Base-by-base conservation (phyloP, 2,888 invertebrate species). In the Pandemis cinnamomeana region DNA sequence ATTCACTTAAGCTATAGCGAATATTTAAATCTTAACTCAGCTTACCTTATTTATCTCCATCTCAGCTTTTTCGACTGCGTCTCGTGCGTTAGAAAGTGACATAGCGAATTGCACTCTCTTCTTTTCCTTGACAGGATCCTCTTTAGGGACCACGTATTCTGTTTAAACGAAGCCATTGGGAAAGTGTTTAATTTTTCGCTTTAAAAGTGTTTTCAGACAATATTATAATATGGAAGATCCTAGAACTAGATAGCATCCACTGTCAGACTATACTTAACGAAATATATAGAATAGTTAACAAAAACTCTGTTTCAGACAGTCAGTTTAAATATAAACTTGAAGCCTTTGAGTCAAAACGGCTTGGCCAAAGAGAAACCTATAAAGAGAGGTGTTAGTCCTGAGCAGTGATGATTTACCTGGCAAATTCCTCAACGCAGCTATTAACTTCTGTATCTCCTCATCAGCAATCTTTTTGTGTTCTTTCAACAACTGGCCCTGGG, bases 31-130 rank as follows among this genome's bases (percentile, higher is more conserved):
- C 27, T 27, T 10, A 58, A 11, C 1, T 20, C n/a, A 15, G 20
- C 58, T 20, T 46, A 73, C 72, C 72, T 67, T 55, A 10, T 64
- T 10, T 15, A 64, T 64, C 1, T 68, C 58, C 58, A 20, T 68
- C 46, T 46, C 68, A 46, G 68, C 68, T 44, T 46, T 13, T 7
- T 46, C 46, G 6, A 68, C n/a, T 5, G 58, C 58, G 2, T 63
- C 69, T 8, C 20, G 58, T 8, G 58, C 58, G 5, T 51, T 48
- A 5, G 67, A 51, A n/a, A 73, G 10, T 11, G 68, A 51, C 48
- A 11, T 46, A n/a, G 36, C 58, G 5, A 20, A 64, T 5, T 53
- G 61, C 15, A 66, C 53, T 67, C 42, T 41, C 55, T 64, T 58
- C 64, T 42, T 61, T 6, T 6, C 41, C n/a, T 61, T 61, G n/a